Percentiles rank a stretch among this genome's conserved stretches.
These are phyloP conservation scores for Lepus timidus DNA, from an alignment of 2,113 vertebrate genomes.

Conservation along the genomic window DNA sequence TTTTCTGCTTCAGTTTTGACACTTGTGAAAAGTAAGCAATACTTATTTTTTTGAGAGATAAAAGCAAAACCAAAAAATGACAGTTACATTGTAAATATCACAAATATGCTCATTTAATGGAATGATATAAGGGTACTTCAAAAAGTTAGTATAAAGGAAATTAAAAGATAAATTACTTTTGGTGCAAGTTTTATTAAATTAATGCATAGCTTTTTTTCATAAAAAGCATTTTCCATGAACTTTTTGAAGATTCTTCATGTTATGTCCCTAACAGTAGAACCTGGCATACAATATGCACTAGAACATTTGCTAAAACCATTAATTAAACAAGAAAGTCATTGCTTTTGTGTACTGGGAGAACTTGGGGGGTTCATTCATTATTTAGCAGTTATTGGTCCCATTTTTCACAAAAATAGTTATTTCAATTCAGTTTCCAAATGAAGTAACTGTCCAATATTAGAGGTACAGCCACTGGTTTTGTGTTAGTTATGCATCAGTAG, in stretches of 20 bases:
- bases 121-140: not conserved
- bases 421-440: conserved; percentile 40
- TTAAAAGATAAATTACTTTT: too few relatives aligned
- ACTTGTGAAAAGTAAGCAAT: conserved; percentile 45
- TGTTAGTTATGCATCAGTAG: conserved; percentile 17
- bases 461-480: conserved; percentile 45
- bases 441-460: conserved; percentile 3
- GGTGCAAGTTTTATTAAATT: too few relatives aligned
- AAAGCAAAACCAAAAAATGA: not conserved
- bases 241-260: not conserved
- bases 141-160: too few relatives aligned
- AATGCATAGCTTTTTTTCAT: too few relatives aligned
- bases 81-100: not conserved
- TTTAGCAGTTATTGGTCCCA: conserved; percentile 45
- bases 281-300: not conserved
- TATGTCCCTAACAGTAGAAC: conserved; percentile 36
- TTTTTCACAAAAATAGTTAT: conserved; percentile 12
- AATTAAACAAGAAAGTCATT: not conserved
- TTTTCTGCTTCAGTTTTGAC: conserved; percentile 27
- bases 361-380: conserved; percentile 41
- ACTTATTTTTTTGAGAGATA: not conserved
- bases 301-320: conserved; percentile 31
- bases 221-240: too few relatives aligned
- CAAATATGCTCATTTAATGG: not conserved
- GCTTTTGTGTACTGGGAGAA: conserved; percentile 31